Base-by-base conservation (phyloP, 2,113 vertebrate genomes). In the Siphamia tubifer region DNA sequence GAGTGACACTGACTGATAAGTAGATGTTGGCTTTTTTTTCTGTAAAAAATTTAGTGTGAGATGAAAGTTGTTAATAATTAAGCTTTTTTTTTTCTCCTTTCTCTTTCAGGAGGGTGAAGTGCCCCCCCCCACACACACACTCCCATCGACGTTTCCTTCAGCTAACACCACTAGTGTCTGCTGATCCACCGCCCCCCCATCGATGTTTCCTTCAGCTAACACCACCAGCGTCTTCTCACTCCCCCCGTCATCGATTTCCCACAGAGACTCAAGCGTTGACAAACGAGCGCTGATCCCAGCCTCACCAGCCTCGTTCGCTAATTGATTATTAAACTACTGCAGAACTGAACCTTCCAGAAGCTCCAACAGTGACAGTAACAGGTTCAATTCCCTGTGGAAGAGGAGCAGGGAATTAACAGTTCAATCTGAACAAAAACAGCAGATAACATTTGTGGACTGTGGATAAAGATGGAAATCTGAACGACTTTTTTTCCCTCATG, bases 131-230 rank as follows among this genome's bases (percentile, higher is more conserved):
- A n/a, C n/a, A n/a, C n/a, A n/a, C n/a, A n/a, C n/a, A n/a, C n/a
- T n/a, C n/a, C 49, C 71, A 51, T 17, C 61, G 74, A 67, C 68
- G 68, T 83, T 69, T 74, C n/a, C n/a, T n/a, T n/a, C n/a, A n/a
- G n/a, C n/a, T n/a, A n/a, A n/a, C n/a, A n/a, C n/a, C n/a, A n/a
- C 10, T 30, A 30, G 3, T 6, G 6, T 7, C 6, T 5, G 42
- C 34, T 56, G 72, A 40, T 58, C 68, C 47, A 20, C 25, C 65
- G 20, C 19, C 27, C 63, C 57, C 55, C 49, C 71, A 51, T 17
- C 61, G 74, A 67, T 65, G 68, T 83, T 69, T 74, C 48, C 61
- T 4, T 48, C 58, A 35, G 58, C 39, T 54, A 55, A 62, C 60
- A 56, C 39, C 55, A 23, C 48, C n/a, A n/a, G n/a, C n/a, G n/a